Evolutionary conservation across 2,888 invertebrate genomes (phyloP).

Genomic region (Diadegma fenestrale): DNA sequence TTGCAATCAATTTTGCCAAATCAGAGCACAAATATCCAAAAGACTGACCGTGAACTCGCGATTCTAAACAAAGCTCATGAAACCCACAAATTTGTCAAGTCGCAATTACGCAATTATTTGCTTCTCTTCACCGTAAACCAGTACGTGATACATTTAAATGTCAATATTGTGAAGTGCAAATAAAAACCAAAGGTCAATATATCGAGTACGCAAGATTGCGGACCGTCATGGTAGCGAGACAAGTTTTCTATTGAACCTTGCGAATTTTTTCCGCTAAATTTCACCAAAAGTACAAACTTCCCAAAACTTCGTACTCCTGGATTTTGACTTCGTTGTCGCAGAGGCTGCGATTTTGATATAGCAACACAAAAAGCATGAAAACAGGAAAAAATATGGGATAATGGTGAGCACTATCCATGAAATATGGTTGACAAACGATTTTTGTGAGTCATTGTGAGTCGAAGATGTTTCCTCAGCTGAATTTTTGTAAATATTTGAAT

Average conservation of each 20-base stretch:
- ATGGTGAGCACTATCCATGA: not conserved
- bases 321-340: not conserved
- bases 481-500: not conserved
- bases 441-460: not conserved
- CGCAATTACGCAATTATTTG: not conserved
- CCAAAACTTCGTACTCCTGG: not conserved
- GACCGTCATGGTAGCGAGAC: not conserved
- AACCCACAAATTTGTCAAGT: not conserved
- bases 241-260: not conserved
- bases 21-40: not conserved
- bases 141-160: not conserved
- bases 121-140: not conserved
- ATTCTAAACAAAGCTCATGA: not conserved
- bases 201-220: not conserved
- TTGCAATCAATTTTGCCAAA: not conserved
- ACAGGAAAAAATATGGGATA: too few species aligned
- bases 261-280: conserved; percentile 1
- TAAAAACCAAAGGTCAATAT: not conserved
- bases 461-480: not conserved
- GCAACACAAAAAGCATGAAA: too few species aligned
- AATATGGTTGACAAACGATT: not conserved
- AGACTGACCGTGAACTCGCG: not conserved
- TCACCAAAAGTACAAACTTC: not conserved
- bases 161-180: not conserved
- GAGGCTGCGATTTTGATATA: not conserved